Conservation (phyloP, 2,888 invertebrate species). For the Incurvaria masculella region DNA sequence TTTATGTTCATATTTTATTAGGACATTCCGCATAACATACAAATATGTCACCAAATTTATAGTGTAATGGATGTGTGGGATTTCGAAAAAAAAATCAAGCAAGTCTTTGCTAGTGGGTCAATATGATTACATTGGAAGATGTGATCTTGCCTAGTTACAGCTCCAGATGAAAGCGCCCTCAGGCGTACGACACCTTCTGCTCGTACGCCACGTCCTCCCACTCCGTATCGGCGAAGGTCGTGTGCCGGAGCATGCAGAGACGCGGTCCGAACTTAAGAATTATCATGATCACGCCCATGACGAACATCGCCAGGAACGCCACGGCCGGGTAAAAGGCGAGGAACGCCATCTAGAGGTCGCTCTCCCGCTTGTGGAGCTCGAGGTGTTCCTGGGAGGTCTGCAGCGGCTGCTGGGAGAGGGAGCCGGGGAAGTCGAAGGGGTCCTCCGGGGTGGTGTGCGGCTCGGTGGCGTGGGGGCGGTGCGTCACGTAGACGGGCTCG, state of each 20-base stretch:
- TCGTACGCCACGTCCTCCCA: slow-evolving; percentile 62
- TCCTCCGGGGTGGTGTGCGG: slow-evolving; percentile 25
- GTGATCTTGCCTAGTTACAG: too few relatives aligned
- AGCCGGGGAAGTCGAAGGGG: too few relatives aligned
- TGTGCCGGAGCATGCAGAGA: slow-evolving; percentile 68
- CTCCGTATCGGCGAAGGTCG: slow-evolving; percentile 60
- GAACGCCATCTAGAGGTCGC: slow-evolving; percentile 75
- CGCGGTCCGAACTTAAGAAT: slow-evolving; percentile 72
- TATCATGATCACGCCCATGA: slow-evolving; percentile 71
- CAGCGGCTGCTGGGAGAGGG: slow-evolving; percentile 37
- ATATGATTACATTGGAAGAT: too few relatives aligned
- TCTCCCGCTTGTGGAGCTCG: slow-evolving; percentile 74
- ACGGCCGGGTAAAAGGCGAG: slow-evolving; percentile 77
- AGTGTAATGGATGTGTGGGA: too few relatives aligned
- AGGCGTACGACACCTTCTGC: slow-evolving; percentile 61
- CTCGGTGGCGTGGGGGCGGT: slow-evolving; percentile 27
- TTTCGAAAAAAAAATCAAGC: too few relatives aligned
- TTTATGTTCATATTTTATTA: too few relatives aligned
- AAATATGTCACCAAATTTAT: too few relatives aligned
- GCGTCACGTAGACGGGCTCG: slow-evolving; percentile 29
- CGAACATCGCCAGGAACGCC: slow-evolving; percentile 68
- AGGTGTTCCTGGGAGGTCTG: slow-evolving; percentile 53
- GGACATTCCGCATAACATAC: too few relatives aligned
- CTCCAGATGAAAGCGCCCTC: too few relatives aligned
- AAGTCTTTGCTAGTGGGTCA: too few relatives aligned